Evolutionary conservation across 2,797 vertebrate genomes (phyloP), one percentile per base, ranked within the genome.

Genomic region (Monodelphis domestica): DNA sequence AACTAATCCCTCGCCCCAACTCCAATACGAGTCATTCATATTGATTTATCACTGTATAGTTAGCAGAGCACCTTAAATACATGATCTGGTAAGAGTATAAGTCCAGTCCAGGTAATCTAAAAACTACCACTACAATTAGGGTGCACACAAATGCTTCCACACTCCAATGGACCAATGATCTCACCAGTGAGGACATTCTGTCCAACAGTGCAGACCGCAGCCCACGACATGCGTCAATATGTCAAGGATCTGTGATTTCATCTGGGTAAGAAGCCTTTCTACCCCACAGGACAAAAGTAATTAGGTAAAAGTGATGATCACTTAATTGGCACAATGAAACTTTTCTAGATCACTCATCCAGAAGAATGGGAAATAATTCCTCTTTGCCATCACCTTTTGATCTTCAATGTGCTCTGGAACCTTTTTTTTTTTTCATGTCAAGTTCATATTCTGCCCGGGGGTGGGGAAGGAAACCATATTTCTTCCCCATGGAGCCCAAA

Each of bases 371-470:
- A 84, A 84, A 84, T 5, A 26, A 84, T 84, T 50, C 38, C 56
- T 59, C 29, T 84, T 50, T 10, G 78, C 38, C 38, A 10, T 78
- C 38, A 78, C 21, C 21, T 52, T 70, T 4, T 50, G 38, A 30
- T 91, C 95, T 96, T 93, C 91, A 63, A 93, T 90, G 89, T 17
- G 88, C 53, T 92, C 59, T 26, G 51, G 26, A 88, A 50, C 54
- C 30, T 53, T 96, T 96, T 7, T 45, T 21, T 84, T 50, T 84
- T 84, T 96, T n/a, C 84, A 15, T 93, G 12, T 51, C 54, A 55
- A 87, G 90, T 56, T 95, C 45, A 84, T 94, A 91, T 24, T 70
- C 26, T 93, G 92, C 54, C 87, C 78, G 55, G 70, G 38, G 0
- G 28, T 11, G 17, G n/a, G 6, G n/a, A 38, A 24, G 28, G 70